Base-by-base conservation (phyloP, 2,888 invertebrate species). In the Suillia variegata region DNA sequence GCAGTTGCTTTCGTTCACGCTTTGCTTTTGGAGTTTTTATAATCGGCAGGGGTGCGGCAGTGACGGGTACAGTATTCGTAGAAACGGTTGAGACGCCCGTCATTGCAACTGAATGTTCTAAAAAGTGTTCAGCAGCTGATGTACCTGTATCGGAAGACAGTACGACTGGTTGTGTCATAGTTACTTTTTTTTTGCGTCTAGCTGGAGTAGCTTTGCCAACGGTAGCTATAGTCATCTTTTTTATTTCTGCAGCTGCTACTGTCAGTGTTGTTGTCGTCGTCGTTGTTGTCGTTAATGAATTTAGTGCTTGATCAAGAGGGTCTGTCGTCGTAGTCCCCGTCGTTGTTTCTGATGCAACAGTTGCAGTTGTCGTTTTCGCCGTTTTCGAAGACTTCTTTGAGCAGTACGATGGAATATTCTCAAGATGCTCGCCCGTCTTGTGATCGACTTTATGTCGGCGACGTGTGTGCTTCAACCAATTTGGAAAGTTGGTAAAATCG, bases 401-500 rank as follows among this genome's bases (percentile, higher is more conserved):
- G 61, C 79, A 79, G 62, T 82, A 82, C 8, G 80, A 78, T 26
- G 82, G 82, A 67, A 82, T 78, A 64, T 79, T 79, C 64, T 80
- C 77, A 24, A 82, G 70, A 57, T 78, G 71, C 68, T 81, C 79
- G 42, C 82, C 82, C 2, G 82, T 82, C 65, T 81, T 81, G 56
- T 82, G 82, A 65, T 81, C 82, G n/a, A 82, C 81, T 61, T 82
- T 85, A 67, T 87, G 87, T 48, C 85, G 82, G 67, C 86, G 79
- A 47, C 86, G 79, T 0, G 85, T 86, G 63, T 87, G 87, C 69
- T 87, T 87, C 48, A 86, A 72, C 85, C 85, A 86, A 69, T 87
- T 87, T 12, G 86, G 85, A 68, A 85, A 85, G 68, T 86, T 86
- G 12, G 86, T 86, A 67, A 86, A 87, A 58, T 85, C 85, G 1